A percentile compares a stretch with the other conserved stretches of the same genome.
Conservation (phyloP, 2,888 invertebrate genomes). For the Endotricha flammealis region DNA sequence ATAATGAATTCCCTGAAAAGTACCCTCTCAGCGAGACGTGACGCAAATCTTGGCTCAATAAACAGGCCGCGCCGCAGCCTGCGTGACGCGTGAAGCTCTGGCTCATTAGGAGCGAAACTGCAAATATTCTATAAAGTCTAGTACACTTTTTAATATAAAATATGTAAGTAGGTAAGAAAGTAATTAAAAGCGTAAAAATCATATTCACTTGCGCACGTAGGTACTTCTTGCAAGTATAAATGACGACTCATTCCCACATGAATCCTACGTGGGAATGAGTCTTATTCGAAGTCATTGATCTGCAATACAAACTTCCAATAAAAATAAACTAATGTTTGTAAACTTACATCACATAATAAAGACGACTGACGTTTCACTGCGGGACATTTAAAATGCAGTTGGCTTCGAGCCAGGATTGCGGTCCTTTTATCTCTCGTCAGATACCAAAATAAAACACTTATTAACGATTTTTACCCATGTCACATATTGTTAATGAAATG, state of each 20-base stretch:
- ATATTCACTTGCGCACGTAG: too few species aligned
- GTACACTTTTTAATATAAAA: too few species aligned
- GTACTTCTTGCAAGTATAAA: too few species aligned
- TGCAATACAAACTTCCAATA: conserved; percentile 14
- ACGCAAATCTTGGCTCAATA: conserved; percentile 33
- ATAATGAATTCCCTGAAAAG: conserved; percentile 52
- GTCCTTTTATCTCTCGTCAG: conserved; percentile 58
- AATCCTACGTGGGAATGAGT: too few species aligned
- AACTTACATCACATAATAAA: conserved; percentile 46
- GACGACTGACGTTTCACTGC: conserved; percentile 40
- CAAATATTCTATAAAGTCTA: too few species aligned
- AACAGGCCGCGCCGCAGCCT: conserved; percentile 32
- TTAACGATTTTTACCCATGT: conserved; percentile 52
- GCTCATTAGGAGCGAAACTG: too few species aligned
- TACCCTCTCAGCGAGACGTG: conserved; percentile 17
- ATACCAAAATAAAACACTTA: conserved; percentile 55
- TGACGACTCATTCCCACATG: too few species aligned
- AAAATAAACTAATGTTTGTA: conserved; percentile 48
- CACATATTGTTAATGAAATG: conserved; percentile 32
- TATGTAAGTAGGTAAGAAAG: too few species aligned
- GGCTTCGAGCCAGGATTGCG: conserved; percentile 55
- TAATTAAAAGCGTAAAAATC: too few species aligned
- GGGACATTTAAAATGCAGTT: conserved; percentile 46
- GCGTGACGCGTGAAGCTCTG: conserved; percentile 29
- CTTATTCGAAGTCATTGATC: conserved; percentile 22